Percentiles rank a stretch among this genome's conserved stretches.
These are phyloP conservation scores for Myzus persicae DNA, from an alignment of 1,140 invertebrate species.

Conservation along the genomic window DNA sequence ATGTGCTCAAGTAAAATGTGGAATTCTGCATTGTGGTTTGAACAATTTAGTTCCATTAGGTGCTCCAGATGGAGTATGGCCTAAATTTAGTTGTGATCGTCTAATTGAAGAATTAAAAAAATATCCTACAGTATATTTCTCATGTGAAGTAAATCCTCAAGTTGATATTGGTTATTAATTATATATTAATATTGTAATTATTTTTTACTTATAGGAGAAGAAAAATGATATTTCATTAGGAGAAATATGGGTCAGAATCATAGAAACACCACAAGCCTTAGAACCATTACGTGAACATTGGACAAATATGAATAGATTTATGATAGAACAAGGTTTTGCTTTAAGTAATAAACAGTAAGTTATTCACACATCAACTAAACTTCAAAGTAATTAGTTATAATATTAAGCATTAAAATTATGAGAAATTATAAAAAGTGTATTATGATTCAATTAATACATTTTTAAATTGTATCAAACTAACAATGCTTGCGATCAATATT, in stretches of 20 bases:
- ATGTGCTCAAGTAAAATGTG: neutral
- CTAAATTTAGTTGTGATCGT: constrained; percentile 39
- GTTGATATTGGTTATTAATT: neutral
- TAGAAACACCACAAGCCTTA: constrained; percentile 36
- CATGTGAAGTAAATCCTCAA: constrained; percentile 66
- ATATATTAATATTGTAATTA: neutral
- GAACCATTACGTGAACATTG: constrained; percentile 65
- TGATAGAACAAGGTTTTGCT: constrained; percentile 58
- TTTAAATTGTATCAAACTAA: neutral
- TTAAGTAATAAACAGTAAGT: constrained; percentile 37
- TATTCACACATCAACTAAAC: neutral
- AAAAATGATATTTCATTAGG: neutral
- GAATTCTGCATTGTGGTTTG: constrained; percentile 12
- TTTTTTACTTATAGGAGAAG: neutral
- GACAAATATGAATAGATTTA: constrained; percentile 67
- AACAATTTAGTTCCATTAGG: constrained; percentile 16
- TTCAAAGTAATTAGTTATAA: too few relatives aligned
- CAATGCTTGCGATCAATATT: neutral
- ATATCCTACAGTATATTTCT: constrained; percentile 66
- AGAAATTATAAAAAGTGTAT: neutral
- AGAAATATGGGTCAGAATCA: constrained; percentile 36
- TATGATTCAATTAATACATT: neutral
- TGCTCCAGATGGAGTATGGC: neutral
- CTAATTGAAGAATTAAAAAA: constrained; percentile 35
- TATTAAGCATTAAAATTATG: neutral